These are phyloP conservation scores for Gallinago media DNA, from an alignment of 2,113 vertebrate genomes.

Conservation along the genomic window DNA sequence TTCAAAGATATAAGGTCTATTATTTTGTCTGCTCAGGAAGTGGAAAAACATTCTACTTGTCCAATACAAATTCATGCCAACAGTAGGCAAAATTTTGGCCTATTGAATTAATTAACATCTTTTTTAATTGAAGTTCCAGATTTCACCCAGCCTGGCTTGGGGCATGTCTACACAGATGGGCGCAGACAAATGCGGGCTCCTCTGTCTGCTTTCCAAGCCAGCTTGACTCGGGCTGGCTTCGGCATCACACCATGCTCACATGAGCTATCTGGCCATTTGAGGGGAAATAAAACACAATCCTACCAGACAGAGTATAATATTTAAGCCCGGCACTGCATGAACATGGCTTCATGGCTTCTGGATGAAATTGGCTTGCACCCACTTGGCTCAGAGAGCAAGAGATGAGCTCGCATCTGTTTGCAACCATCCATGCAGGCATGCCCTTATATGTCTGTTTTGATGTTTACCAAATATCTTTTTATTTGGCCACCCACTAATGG, in stretches of 20 bases:
- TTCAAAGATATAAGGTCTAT: conserved; percentile 13
- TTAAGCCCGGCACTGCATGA: not conserved
- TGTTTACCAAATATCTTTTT: conserved; percentile 27
- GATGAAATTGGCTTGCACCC: not conserved
- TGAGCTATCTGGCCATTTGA: not conserved
- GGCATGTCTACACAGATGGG: conserved; percentile 64
- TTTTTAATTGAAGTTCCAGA: conserved; percentile 30
- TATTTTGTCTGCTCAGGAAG: conserved; percentile 23
- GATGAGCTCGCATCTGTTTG: conserved; percentile 8
- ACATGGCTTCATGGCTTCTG: not conserved
- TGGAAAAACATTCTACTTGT: not conserved
- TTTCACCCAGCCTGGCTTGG: conserved; percentile 34
- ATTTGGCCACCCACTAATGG: conserved; percentile 24
- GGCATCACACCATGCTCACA: fast-evolving
- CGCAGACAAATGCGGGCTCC: not conserved
- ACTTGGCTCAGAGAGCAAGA: not conserved
- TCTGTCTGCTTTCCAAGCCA: conserved; percentile 40
- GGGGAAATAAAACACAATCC: not conserved
- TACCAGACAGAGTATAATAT: not conserved
- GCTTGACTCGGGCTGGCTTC: not conserved
- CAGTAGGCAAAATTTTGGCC: not conserved
- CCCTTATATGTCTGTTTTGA: not conserved
- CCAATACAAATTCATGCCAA: not conserved
- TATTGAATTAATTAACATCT: conserved; percentile 15
- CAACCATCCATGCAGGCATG: not conserved